A percentile compares a stretch with the other conserved stretches of the same genome.
Evolutionary conservation across 2,797 vertebrate species (phyloP).

Genomic region (Yasuhikotakia modesta): DNA sequence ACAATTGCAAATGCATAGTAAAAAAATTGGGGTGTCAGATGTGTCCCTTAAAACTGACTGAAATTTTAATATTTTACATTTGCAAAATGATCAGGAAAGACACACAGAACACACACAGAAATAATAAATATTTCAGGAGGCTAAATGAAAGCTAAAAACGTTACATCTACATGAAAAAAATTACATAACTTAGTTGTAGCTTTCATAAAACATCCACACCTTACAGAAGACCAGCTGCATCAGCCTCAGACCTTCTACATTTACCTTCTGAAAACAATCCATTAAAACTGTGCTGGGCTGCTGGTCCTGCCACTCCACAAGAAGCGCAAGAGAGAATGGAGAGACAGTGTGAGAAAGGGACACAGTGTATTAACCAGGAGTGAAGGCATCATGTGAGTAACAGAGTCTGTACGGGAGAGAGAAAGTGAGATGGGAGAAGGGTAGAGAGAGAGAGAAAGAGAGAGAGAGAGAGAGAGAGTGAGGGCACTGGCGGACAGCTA

Average conservation of each 20-base stretch:
- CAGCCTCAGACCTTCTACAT: constrained; percentile 49
- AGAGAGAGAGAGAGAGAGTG: constrained; percentile 53
- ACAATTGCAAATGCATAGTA: no score
- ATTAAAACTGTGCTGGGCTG: constrained; percentile 47
- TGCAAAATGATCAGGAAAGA: no score
- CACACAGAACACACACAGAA: no score
- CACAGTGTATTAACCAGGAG: constrained; percentile 66
- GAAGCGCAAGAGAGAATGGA: constrained; percentile 36
- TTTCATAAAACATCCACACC: not conserved
- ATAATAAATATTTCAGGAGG: not conserved
- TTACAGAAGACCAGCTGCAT: constrained; percentile 36
- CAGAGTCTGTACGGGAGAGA: constrained; percentile 57
- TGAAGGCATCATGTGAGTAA: constrained; percentile 64
- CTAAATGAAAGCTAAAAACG: no score
- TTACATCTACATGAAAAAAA: no score
- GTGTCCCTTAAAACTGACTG: no score
- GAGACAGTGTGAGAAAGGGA: constrained; percentile 55
- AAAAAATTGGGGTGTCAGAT: no score
- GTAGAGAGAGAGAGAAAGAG: constrained; percentile 40
- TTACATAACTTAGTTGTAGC: no score
- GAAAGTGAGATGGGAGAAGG: constrained; percentile 48
- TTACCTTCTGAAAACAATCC: constrained; percentile 52
- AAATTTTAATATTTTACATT: no score
- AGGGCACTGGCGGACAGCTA: constrained; percentile 64
- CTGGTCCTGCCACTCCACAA: constrained; percentile 43